These are phyloP conservation scores for Helicoverpa zea DNA, from an alignment of 1,140 invertebrate genomes.

Conservation along the genomic window DNA sequence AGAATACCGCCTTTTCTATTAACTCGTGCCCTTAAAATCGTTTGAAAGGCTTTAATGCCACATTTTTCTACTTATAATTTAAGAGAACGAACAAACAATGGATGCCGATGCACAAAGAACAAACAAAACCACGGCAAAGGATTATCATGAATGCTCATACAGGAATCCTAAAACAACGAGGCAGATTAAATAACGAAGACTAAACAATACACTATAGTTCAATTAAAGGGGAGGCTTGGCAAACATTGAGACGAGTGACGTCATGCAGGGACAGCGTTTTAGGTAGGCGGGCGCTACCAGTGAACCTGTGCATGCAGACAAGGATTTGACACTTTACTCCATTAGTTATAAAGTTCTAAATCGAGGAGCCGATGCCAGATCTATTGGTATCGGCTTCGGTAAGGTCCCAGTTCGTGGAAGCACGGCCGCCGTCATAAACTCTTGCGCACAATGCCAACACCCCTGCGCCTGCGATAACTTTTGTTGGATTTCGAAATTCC, in stretches of 20 bases:
- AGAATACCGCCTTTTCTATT: neutral
- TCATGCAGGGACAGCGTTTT: constrained; percentile 72
- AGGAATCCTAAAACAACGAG: constrained; percentile 53
- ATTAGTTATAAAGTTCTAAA: constrained; percentile 14
- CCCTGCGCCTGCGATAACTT: constrained; percentile 54
- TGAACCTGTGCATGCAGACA: neutral
- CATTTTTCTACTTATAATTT: neutral
- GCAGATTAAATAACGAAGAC: constrained; percentile 65
- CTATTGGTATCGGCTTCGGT: constrained; percentile 56
- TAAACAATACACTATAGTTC: constrained; percentile 62
- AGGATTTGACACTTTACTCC: neutral
- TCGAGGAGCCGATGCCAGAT: neutral
- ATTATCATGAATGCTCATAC: constrained; percentile 53
- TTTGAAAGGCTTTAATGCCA: neutral
- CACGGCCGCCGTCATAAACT: constrained; percentile 67
- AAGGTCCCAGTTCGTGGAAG: constrained; percentile 76
- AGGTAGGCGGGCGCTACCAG: constrained; percentile 47
- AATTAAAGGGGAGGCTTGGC: constrained; percentile 55
- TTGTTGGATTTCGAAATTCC: constrained; percentile 57
- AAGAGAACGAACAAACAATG: neutral
- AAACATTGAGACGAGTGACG: constrained; percentile 64
- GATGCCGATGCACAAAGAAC: constrained; percentile 10
- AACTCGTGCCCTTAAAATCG: neutral
- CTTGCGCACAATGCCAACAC: constrained; percentile 70
- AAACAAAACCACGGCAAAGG: constrained; percentile 6